A percentile compares a stretch with the other conserved stretches of the same genome.
Conservation (phyloP, 2,113 vertebrate species). For the Setophaga coronata region DNA sequence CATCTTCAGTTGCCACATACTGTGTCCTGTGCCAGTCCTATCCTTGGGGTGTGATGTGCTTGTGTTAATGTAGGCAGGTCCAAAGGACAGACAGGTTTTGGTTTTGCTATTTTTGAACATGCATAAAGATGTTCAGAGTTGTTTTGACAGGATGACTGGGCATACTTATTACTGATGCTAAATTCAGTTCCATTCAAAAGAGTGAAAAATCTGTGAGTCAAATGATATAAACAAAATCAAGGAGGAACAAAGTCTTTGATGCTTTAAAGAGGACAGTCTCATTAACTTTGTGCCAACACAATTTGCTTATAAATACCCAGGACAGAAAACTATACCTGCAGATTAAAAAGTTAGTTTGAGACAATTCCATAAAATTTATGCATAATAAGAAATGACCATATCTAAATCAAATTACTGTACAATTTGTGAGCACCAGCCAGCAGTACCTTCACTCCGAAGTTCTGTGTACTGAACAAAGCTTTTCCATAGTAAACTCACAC, state of each 20-base stretch:
- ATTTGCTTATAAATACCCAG: not conserved
- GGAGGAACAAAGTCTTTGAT: not conserved
- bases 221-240: not conserved
- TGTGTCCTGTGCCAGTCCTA: not conserved
- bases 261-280: not conserved
- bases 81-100: not conserved
- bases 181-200: not conserved
- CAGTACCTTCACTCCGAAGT: not conserved
- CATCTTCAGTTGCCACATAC: not conserved
- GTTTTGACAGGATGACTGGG: not conserved
- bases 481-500: not conserved
- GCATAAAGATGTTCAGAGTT: not conserved
- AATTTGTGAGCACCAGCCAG: not conserved
- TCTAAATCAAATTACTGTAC: not conserved
- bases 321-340: not conserved
- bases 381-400: not conserved
- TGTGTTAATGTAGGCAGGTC: not conserved
- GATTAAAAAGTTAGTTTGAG: not conserved
- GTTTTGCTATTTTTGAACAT: fast-evolving
- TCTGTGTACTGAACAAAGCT: not conserved
- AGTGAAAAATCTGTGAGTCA: not conserved
- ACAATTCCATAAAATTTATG: not conserved
- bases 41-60: not conserved
- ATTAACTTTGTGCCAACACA: not conserved
- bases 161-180: not conserved